phyloP scores from a whole-genome alignment of 2,888 invertebrate species.

The Apantesis nais region DNA sequence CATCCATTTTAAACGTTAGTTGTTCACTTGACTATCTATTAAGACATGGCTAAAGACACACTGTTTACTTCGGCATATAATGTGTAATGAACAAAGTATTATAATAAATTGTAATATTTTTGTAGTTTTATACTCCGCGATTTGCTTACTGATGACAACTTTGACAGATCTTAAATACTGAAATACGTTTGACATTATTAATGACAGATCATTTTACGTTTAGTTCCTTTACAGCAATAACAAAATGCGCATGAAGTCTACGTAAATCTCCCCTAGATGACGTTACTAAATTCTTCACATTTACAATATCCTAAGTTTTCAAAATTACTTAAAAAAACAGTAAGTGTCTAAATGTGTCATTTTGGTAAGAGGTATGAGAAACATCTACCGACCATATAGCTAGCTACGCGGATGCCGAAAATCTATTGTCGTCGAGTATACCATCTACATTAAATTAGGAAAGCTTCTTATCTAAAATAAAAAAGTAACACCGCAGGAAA shows the following conservation, averaged over 20 bases:
- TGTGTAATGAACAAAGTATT: neutral
- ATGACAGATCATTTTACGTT: slow-evolving; percentile 18
- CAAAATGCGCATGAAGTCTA: neutral
- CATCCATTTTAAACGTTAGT: slow-evolving; percentile 23
- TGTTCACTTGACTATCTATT: slow-evolving; percentile 19
- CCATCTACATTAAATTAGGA: too few species aligned
- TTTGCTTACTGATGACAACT: slow-evolving; percentile 43
- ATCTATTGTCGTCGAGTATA: too few species aligned
- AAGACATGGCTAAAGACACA: slow-evolving; percentile 15
- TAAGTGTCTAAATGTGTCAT: too few species aligned
- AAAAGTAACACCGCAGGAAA: too few species aligned
- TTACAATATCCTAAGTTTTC: too few species aligned
- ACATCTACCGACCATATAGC: too few species aligned
- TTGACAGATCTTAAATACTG: slow-evolving; percentile 7
- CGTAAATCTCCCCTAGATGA: neutral
- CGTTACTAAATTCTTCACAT: neutral
- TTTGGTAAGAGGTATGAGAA: too few species aligned
- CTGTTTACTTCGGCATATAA: neutral
- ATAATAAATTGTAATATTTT: slow-evolving; percentile 28
- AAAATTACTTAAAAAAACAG: too few species aligned
- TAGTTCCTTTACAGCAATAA: slow-evolving; percentile 8
- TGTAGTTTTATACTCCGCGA: slow-evolving; percentile 29
- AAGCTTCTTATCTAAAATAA: too few species aligned
- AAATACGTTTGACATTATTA: neutral
- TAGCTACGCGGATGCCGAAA: too few species aligned